These are phyloP conservation scores for Teleogryllus oceanicus DNA, from an alignment of 2,888 invertebrate species.

Conservation along the genomic window DNA sequence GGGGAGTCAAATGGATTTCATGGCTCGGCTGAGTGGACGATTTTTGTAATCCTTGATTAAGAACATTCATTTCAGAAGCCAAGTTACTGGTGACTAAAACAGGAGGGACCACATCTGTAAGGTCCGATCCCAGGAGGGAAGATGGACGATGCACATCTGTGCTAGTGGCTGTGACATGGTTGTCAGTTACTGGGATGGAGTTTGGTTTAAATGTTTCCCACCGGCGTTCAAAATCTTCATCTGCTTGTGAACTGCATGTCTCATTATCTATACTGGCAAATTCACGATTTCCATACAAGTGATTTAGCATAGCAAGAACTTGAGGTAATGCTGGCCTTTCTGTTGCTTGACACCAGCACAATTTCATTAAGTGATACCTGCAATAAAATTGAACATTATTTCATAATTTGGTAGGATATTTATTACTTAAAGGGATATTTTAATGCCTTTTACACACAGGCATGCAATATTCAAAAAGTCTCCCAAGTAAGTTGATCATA, in stretches of 20 bases:
- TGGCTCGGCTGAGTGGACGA: background rate
- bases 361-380: conserved; percentile 69
- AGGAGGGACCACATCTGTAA: background rate
- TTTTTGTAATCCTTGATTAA: background rate
- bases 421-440: too few species aligned
- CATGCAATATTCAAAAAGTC: too few species aligned
- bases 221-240: conserved; percentile 65
- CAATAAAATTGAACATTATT: conserved; percentile 32
- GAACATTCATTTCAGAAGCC: background rate
- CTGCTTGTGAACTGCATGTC: conserved; percentile 41
- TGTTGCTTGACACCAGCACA: conserved; percentile 60
- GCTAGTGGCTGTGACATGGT: conserved; percentile 39
- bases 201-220: conserved; percentile 72
- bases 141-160: background rate
- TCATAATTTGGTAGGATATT: too few species aligned
- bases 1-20: background rate
- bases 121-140: conserved; percentile 18
- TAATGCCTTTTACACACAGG: too few species aligned
- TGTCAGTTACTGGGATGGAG: conserved; percentile 55
- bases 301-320: conserved; percentile 53
- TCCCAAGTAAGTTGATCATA: too few species aligned
- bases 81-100: conserved; percentile 11
- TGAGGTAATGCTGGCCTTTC: conserved; percentile 53
- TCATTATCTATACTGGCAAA: conserved; percentile 37
- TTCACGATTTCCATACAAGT: conserved; percentile 45